A percentile compares a stretch with the other conserved stretches of the same genome.
Conservation (phyloP, 2,797 vertebrate species). For the Crypturellus tataupa region DNA sequence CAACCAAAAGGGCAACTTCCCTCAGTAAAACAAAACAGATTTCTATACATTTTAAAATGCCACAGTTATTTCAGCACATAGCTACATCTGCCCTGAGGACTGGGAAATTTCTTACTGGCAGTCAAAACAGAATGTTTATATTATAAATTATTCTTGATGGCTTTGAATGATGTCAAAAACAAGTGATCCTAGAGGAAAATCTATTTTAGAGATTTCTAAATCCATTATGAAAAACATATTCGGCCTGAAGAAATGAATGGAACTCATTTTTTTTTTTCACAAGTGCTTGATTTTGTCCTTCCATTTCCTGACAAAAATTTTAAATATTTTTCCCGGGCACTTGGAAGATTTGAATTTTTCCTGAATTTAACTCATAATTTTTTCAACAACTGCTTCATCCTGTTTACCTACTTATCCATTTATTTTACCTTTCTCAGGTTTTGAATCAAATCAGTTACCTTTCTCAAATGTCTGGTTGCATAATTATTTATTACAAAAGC, state of each 20-base stretch:
- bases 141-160: slow-evolving; percentile 2
- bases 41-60: background rate
- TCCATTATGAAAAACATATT: background rate
- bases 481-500: background rate
- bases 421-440: background rate
- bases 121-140: background rate
- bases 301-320: background rate
- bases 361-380: background rate
- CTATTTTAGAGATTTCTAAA: background rate
- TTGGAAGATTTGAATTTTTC: slow-evolving; percentile 1
- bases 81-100: background rate
- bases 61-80: background rate
- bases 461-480: background rate
- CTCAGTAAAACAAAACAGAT: background rate
- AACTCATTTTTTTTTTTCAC: slow-evolving; percentile 3
- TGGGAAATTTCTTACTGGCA: background rate
- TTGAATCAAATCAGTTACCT: background rate
- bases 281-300: background rate
- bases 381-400: background rate
- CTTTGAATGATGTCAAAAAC: background rate
- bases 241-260: background rate
- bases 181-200: background rate
- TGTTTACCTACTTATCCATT: background rate
- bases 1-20: background rate
- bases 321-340: accelerated